Evolutionary conservation across 2,797 vertebrate species (phyloP).

Genomic region (Sebastiscus albofasciatus): DNA sequence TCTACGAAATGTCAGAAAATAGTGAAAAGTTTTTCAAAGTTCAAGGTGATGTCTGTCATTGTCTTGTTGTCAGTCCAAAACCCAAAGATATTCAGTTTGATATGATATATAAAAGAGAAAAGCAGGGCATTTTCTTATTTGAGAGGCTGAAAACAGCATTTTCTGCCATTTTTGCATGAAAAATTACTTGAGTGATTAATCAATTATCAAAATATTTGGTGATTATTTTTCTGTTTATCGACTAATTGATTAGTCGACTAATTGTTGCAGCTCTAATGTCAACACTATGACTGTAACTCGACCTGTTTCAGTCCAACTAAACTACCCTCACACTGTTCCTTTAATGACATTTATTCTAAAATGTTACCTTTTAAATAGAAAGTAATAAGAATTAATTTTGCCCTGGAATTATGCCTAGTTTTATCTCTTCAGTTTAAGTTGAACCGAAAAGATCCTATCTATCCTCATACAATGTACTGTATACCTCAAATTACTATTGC

Average conservation of each 20-base stretch:
- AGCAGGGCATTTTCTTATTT: neutral
- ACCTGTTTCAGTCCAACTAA: neutral
- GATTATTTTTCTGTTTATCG: too few relatives aligned
- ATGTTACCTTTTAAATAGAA: neutral
- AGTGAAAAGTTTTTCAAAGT: too few relatives aligned
- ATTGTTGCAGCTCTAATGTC: neutral
- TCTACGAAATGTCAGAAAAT: too few relatives aligned
- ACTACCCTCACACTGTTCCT: neutral
- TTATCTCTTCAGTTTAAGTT: neutral
- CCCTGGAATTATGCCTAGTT: neutral
- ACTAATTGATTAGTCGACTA: too few relatives aligned
- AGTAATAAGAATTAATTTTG: neutral
- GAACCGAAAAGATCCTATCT: neutral
- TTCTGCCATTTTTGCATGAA: neutral
- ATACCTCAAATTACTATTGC: conserved; percentile 2
- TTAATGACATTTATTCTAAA: neutral
- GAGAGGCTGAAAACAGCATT: neutral
- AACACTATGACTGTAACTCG: neutral
- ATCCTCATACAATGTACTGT: neutral
- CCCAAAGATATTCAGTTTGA: neutral
- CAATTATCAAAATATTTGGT: too few relatives aligned
- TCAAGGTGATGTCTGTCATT: too few relatives aligned
- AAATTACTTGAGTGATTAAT: too few relatives aligned
- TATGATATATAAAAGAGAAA: neutral
- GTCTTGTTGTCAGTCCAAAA: neutral